phyloP scores from a whole-genome alignment of 2,888 invertebrate species.

The Diarsia mendica region DNA sequence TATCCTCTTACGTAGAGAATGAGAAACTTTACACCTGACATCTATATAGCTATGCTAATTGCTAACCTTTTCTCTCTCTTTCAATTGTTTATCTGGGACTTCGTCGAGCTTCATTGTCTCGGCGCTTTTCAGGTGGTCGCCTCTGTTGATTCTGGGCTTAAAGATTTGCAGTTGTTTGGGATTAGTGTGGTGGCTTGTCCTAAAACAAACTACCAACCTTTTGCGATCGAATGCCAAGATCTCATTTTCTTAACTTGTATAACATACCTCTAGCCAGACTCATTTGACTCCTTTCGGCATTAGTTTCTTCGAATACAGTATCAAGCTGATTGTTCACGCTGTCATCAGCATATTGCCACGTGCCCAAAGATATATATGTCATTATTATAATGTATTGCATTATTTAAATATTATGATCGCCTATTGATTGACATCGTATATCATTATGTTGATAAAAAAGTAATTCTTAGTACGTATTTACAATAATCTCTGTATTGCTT shows the following conservation, averaged over 20 bases:
- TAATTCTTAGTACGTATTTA: conserved; percentile 2
- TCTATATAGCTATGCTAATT: too few species aligned
- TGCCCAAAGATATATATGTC: conserved; percentile 1
- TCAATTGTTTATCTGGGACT: too few species aligned
- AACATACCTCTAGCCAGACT: not conserved
- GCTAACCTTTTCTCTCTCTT: too few species aligned
- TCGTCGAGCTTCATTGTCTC: too few species aligned
- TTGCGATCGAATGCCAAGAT: not conserved
- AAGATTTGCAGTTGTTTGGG: too few species aligned
- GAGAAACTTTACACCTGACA: too few species aligned
- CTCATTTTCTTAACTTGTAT: not conserved
- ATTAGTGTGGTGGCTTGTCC: too few species aligned
- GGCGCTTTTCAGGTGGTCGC: too few species aligned
- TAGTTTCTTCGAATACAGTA: not conserved
- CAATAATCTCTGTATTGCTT: not conserved
- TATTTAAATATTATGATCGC: conserved; percentile 12
- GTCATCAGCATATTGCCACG: not conserved
- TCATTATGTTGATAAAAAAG: conserved; percentile 34
- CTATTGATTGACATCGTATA: conserved; percentile 22
- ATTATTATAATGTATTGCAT: conserved; percentile 13
- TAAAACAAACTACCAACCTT: not conserved
- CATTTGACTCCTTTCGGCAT: not conserved
- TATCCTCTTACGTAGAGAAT: not conserved
- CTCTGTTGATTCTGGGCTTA: too few species aligned
- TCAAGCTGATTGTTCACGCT: not conserved